Conservation (phyloP, 2,888 invertebrate species). For the Cataglyphis albicans region DNA sequence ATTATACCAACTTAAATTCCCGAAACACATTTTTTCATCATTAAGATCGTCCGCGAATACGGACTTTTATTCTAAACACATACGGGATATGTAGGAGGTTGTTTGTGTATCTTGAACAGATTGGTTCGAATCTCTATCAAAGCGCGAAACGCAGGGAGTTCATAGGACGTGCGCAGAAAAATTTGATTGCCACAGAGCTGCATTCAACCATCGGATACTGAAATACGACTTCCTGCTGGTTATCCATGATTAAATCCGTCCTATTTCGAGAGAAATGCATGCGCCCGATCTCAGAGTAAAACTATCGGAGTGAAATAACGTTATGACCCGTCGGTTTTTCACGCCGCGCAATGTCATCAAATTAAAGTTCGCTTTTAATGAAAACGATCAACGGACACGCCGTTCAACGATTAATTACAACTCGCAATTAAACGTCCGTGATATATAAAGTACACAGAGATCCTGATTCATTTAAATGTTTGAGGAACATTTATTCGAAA, state of each 20-base stretch:
- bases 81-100: neutral
- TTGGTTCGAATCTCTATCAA: slow-evolving; percentile 14
- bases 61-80: neutral
- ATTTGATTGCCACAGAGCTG: slow-evolving; percentile 36
- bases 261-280: slow-evolving; percentile 41
- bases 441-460: neutral
- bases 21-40: neutral
- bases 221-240: slow-evolving; percentile 50
- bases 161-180: slow-evolving; percentile 32
- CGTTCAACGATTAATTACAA: neutral
- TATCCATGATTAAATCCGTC: slow-evolving; percentile 36
- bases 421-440: neutral
- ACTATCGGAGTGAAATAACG: neutral
- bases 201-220: slow-evolving; percentile 27
- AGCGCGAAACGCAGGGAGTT: slow-evolving; percentile 18
- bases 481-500: neutral
- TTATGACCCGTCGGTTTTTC: slow-evolving; percentile 9
- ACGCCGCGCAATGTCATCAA: slow-evolving; percentile 2
- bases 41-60: neutral
- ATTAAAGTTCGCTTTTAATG: slow-evolving; percentile 17
- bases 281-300: slow-evolving; percentile 7
- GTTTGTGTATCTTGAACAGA: slow-evolving; percentile 28
- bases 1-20: neutral
- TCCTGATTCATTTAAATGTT: neutral
- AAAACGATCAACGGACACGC: neutral